phyloP scores from a whole-genome alignment of 2,113 vertebrate species.

The Sigmodon hispidus region DNA sequence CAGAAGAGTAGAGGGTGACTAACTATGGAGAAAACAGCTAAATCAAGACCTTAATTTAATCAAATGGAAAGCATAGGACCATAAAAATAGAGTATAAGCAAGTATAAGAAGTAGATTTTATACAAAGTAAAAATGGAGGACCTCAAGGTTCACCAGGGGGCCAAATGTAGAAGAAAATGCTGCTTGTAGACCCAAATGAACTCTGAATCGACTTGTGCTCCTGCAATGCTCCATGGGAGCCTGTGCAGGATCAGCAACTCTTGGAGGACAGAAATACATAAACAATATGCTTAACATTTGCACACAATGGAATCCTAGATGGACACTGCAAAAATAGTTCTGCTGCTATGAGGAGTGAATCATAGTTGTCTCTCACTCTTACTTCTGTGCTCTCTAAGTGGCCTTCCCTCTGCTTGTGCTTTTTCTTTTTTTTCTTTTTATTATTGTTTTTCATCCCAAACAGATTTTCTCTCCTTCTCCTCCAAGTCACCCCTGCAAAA shows the following conservation, averaged over 20 bases:
- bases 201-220: constrained; percentile 64
- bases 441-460: too few relatives aligned
- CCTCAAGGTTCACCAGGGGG: constrained; percentile 83
- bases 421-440: too few relatives aligned
- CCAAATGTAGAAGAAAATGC: constrained; percentile 71
- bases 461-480: too few relatives aligned
- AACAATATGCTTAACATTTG: constrained; percentile 66
- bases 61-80: constrained; percentile 72
- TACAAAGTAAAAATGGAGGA: constrained; percentile 80
- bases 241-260: constrained; percentile 68
- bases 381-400: constrained; percentile 39
- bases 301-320: constrained; percentile 49
- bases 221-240: constrained; percentile 63
- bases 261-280: constrained; percentile 66
- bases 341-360: constrained; percentile 9
- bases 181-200: constrained; percentile 74
- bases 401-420: constrained; percentile 16
- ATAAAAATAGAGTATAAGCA: constrained; percentile 80
- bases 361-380: constrained; percentile 18
- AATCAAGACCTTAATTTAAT: constrained; percentile 77
- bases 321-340: not conserved
- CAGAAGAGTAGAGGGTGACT: constrained; percentile 76
- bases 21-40: constrained; percentile 83
- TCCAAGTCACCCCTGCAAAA: too few relatives aligned
- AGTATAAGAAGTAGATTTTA: constrained; percentile 80